Evolutionary conservation across 2,797 vertebrate genomes (phyloP).

Genomic region (Oreochromis grahami): DNA sequence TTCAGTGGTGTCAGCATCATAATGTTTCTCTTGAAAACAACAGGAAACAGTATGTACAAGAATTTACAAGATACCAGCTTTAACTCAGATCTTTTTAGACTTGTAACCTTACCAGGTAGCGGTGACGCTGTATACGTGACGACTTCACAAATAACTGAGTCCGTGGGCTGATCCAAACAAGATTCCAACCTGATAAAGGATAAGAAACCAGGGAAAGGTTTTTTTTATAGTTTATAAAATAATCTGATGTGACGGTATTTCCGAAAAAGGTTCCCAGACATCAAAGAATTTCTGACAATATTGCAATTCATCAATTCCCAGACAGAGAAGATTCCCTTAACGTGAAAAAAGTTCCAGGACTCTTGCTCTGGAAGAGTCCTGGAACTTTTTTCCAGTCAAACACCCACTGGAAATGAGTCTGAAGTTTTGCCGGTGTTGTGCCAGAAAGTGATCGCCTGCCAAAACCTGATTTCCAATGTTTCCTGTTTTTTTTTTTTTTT

Average conservation of each 20-base stretch:
- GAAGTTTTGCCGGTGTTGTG: not conserved
- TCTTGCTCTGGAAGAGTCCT: not conserved
- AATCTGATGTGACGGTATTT: not conserved
- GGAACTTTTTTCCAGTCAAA: not conserved
- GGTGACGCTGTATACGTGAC: constrained; percentile 33
- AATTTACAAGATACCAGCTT: no score
- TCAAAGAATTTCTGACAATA: fast-evolving
- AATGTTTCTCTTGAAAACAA: constrained; percentile 76
- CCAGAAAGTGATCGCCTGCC: not conserved
- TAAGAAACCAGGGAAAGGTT: not conserved
- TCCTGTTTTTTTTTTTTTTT: not conserved
- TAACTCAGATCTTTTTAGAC: not conserved
- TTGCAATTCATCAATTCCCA: not conserved
- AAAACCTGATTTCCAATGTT: not conserved
- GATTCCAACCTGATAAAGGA: constrained; percentile 56
- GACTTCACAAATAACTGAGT: constrained; percentile 55
- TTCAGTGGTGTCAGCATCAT: constrained; percentile 81
- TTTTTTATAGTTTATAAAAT: fast-evolving
- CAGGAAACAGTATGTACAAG: not conserved
- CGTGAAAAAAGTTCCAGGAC: not conserved
- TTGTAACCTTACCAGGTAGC: constrained; percentile 57
- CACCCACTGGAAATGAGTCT: fast-evolving
- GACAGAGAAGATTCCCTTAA: not conserved
- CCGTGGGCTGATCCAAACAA: constrained; percentile 61
- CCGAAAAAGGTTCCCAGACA: not conserved